phyloP scores from a whole-genome alignment of 2,888 invertebrate genomes.

The Emesis furor region DNA sequence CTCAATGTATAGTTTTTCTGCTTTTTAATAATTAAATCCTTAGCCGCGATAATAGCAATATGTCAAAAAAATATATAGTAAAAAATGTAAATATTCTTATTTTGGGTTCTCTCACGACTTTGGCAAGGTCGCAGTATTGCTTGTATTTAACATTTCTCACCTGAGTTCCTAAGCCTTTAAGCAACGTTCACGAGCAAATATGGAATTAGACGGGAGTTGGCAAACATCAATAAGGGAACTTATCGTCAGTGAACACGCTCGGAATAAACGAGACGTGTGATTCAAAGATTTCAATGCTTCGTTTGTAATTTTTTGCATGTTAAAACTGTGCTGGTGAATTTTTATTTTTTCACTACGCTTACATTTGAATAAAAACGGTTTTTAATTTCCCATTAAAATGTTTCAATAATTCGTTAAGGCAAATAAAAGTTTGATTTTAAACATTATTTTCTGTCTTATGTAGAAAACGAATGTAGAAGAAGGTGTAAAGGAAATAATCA shows the following conservation, averaged over 20 bases:
- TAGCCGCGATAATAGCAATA: no score
- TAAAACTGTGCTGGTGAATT: background rate
- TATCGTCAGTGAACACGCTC: constrained; percentile 9
- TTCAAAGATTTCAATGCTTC: background rate
- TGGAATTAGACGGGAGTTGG: constrained; percentile 7
- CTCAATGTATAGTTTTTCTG: no score
- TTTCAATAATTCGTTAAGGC: no score
- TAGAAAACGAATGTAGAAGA: no score
- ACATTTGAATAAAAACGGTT: no score
- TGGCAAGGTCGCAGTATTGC: background rate
- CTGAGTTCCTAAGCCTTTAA: background rate
- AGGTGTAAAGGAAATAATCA: no score
- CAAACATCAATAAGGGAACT: background rate
- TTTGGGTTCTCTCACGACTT: background rate
- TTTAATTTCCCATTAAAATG: background rate
- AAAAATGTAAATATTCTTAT: background rate
- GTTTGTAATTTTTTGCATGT: background rate
- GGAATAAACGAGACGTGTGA: background rate
- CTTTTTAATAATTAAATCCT: no score
- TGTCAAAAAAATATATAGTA: no score
- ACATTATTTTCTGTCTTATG: no score
- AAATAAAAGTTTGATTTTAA: no score
- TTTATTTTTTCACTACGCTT: background rate
- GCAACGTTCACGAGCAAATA: constrained; percentile 3
- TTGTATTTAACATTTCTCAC: background rate